A percentile compares a stretch with the other conserved stretches of the same genome.
These are phyloP conservation scores for Cryptosula pallasiana DNA, from an alignment of 2,888 invertebrate species.

Conservation along the genomic window DNA sequence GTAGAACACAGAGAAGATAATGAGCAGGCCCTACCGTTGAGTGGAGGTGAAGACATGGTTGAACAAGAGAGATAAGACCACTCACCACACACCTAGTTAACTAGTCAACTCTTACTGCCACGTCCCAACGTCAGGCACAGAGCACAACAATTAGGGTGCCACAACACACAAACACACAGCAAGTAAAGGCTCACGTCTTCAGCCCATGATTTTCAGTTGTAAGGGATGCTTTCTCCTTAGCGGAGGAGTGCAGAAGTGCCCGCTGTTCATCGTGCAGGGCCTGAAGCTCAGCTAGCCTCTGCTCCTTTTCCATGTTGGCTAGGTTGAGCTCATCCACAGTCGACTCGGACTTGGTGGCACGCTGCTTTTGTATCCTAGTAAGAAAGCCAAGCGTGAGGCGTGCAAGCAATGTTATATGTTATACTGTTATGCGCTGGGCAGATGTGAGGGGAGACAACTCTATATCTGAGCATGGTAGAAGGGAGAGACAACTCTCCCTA, in stretches of 20 bases:
- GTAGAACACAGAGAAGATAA: too few species aligned
- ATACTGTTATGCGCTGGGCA: background rate
- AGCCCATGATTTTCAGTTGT: constrained; percentile 38
- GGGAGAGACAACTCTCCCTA: too few species aligned
- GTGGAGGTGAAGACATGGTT: too few species aligned
- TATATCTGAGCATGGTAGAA: too few species aligned
- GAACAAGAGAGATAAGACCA: too few species aligned
- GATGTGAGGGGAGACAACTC: too few species aligned
- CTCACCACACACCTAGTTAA: background rate
- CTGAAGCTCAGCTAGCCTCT: constrained; percentile 39
- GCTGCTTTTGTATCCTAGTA: constrained; percentile 48
- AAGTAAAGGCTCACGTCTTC: constrained; percentile 38
- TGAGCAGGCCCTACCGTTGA: too few species aligned
- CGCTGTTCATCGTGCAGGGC: constrained; percentile 37
- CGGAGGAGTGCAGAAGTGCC: constrained; percentile 36
- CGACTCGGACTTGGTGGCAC: constrained; percentile 44
- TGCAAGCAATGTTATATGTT: background rate
- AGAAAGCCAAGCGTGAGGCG: background rate
- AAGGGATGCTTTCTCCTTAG: constrained; percentile 38
- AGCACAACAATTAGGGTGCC: background rate
- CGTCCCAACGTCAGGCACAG: too few species aligned
- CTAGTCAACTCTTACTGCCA: background rate
- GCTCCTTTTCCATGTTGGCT: constrained; percentile 42
- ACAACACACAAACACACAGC: background rate
- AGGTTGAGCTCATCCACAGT: constrained; percentile 39